Percentiles rank a stretch among this genome's conserved stretches.
Evolutionary conservation across 2,888 invertebrate species (phyloP).

Genomic region (Polyommatus iphigenia): DNA sequence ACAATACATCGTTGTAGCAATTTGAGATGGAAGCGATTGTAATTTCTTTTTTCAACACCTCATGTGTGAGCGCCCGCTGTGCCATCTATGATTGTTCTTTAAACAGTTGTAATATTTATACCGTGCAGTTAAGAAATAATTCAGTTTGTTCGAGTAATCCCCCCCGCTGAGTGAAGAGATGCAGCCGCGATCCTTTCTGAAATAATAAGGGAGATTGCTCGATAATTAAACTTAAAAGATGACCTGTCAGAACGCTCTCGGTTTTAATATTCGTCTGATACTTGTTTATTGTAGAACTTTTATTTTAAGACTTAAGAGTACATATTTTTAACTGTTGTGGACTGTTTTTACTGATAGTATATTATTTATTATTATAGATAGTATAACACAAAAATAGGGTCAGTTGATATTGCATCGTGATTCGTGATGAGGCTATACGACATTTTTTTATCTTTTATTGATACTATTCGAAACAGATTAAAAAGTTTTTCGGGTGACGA

Average conservation of each 20-base stretch:
- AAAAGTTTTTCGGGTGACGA: too few species aligned
- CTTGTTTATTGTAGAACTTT: neutral
- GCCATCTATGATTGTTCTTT: slow-evolving; percentile 30
- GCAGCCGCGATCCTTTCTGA: slow-evolving; percentile 12
- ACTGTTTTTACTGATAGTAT: neutral
- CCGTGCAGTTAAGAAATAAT: slow-evolving; percentile 22
- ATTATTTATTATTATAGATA: too few species aligned
- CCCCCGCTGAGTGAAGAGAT: slow-evolving; percentile 21
- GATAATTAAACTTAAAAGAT: slow-evolving; percentile 20
- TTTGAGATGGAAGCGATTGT: slow-evolving; percentile 37
- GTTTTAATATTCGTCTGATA: slow-evolving; percentile 8
- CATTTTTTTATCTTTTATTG: too few species aligned
- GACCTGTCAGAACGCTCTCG: neutral
- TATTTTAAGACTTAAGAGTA: neutral
- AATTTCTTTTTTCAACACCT: slow-evolving; percentile 56
- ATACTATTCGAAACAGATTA: too few species aligned
- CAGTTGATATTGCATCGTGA: too few species aligned
- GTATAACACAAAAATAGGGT: too few species aligned
- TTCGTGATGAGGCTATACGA: too few species aligned
- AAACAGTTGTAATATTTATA: slow-evolving; percentile 28
- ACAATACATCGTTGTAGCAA: slow-evolving; percentile 33
- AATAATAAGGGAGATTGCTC: slow-evolving; percentile 27
- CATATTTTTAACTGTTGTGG: neutral
- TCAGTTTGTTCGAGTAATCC: neutral
- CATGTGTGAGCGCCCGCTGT: slow-evolving; percentile 59